Percentiles rank a stretch among this genome's conserved stretches.
phyloP scores from a whole-genome alignment of 2,113 vertebrate genomes.

The Notiomystis cincta region DNA sequence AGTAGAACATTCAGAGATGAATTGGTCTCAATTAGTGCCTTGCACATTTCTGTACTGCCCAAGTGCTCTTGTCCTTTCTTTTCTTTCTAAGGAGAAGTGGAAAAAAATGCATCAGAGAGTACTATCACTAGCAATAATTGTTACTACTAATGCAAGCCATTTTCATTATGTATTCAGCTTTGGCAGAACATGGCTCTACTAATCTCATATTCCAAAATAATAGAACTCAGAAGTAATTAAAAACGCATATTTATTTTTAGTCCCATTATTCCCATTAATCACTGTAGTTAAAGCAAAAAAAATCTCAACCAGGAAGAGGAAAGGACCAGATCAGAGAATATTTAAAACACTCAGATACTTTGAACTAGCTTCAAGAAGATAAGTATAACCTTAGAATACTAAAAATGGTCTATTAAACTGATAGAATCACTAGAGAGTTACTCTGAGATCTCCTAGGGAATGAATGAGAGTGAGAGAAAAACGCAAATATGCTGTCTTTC shows the following conservation, averaged over 20 bases:
- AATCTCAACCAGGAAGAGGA: background rate
- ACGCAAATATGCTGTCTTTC: background rate
- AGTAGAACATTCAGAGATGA: background rate
- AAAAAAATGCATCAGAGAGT: background rate
- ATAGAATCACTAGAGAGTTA: background rate
- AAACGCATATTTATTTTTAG: background rate
- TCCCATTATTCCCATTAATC: background rate
- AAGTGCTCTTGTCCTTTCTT: background rate
- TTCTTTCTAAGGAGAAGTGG: background rate
- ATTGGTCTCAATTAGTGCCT: background rate
- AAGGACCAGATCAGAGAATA: background rate
- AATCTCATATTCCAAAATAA: background rate
- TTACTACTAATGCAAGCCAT: background rate
- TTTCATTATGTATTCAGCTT: background rate
- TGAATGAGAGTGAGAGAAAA: background rate
- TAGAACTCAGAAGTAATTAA: background rate
- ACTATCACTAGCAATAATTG: background rate
- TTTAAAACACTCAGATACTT: background rate
- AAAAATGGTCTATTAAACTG: background rate
- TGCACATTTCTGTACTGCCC: background rate
- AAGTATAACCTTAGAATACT: background rate
- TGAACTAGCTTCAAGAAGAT: background rate
- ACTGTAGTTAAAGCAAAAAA: background rate
- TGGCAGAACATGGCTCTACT: background rate
- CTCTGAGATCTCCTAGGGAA: background rate